A percentile compares a stretch with the other conserved stretches of the same genome.
These are phyloP conservation scores for Ametastegia equiseti DNA, from an alignment of 2,888 invertebrate genomes.

Conservation along the genomic window DNA sequence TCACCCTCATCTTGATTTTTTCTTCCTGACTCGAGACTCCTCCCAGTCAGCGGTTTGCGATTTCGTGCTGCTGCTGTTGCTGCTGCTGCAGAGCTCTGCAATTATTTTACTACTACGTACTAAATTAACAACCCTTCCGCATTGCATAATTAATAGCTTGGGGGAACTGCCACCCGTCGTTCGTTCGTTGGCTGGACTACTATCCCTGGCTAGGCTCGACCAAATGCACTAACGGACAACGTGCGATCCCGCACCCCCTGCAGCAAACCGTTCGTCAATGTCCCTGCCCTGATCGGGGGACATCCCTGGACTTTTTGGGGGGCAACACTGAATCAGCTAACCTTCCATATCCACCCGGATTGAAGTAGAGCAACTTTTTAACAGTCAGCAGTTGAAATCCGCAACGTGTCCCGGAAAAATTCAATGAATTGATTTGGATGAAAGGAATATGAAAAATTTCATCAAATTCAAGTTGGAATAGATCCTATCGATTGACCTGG, in stretches of 20 bases:
- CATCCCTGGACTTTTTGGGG: slow-evolving; percentile 23
- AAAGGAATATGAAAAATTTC: too few species aligned
- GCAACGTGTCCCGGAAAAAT: too few species aligned
- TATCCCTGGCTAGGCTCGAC: slow-evolving; percentile 17
- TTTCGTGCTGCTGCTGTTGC: not conserved
- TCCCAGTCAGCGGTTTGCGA: not conserved
- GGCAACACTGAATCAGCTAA: slow-evolving; percentile 31
- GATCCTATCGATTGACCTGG: too few species aligned
- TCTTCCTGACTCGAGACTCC: not conserved
- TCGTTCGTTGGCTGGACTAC: not conserved
- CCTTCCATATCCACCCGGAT: not conserved
- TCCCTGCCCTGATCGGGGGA: slow-evolving; percentile 53
- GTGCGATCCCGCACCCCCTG: slow-evolving; percentile 48
- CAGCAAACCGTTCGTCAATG: slow-evolving; percentile 56
- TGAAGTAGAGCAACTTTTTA: not conserved
- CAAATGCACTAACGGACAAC: slow-evolving; percentile 46
- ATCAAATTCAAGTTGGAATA: too few species aligned
- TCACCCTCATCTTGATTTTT: too few species aligned
- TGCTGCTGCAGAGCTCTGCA: slow-evolving; percentile 36
- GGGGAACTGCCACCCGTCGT: slow-evolving; percentile 47
- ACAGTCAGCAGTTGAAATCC: too few species aligned
- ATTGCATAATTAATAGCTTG: slow-evolving; percentile 65
- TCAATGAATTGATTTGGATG: too few species aligned
- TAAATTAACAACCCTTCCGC: slow-evolving; percentile 55
- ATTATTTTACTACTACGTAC: slow-evolving; percentile 55